Evolutionary conservation across 2,113 vertebrate species (phyloP), one percentile per base, ranked within the genome.

Genomic region (Sylvietta virens): DNA sequence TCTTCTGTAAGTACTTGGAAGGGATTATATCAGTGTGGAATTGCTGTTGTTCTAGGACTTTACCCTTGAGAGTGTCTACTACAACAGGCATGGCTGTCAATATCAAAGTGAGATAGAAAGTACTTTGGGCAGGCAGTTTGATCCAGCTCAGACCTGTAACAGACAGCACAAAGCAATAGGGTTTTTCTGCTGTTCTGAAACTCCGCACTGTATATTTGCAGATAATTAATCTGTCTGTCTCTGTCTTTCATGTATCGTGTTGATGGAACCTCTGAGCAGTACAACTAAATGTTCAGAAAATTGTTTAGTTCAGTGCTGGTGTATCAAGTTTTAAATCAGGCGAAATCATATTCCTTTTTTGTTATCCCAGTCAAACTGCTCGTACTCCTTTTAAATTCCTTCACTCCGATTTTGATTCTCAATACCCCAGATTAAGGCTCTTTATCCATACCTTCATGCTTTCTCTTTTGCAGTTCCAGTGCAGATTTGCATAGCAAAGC

Each of bases 371-470:
- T 81, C 76, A 92, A 81, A 77, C 67, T 37, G 17, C 45, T 87
- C 14, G 0, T 81, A 57, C 13, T 77, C 48, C 26, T 77, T 95
- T 86, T 73, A 71, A 95, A 96, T 95, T 96, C 95, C 88, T 94
- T 83, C 88, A 92, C 79, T 95, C 82, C 73, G 67, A 71, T 93
- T 95, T 78, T 77, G 70, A 66, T 88, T 94, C 82, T 94, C 88
- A 83, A 4, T 67, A 82, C 76, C 48, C 85, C 74, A 71, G 72
- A 88, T 96, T 94, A 94, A 93, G 93, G 77, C 80, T 90, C 88
- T 96, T 96, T 96, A 88, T 88, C 86, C 82, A 92, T 94, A 96
- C 76, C 88, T 97, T 96, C 15, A 19, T 92, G 82, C 76, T 84
- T 95, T 94, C 66, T 61, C 57, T 92, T 93, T 93, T 89, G 86